Evolutionary conservation across 2,797 vertebrate genomes (phyloP).

Genomic region (Phataginus tetradactyla): DNA sequence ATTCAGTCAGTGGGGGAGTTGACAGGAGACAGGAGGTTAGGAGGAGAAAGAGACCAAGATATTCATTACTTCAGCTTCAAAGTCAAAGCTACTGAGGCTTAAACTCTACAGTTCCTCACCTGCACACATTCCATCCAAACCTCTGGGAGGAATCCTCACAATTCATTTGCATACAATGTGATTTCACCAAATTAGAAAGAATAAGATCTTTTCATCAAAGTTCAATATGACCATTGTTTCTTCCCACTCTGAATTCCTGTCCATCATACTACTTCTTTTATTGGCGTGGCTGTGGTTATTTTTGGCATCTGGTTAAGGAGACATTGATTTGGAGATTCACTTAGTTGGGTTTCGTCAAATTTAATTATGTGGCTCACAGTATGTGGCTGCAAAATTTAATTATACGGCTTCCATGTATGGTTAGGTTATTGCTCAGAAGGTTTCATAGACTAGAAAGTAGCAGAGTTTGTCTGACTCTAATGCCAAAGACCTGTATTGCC

Average conservation of each 20-base stretch:
- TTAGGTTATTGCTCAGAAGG: background rate
- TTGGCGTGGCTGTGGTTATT: background rate
- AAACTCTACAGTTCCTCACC: background rate
- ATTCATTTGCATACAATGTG: background rate
- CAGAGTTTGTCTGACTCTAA: background rate
- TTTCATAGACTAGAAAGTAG: background rate
- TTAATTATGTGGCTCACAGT: background rate
- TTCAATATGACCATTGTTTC: background rate
- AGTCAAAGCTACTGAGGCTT: background rate
- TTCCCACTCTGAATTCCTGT: background rate
- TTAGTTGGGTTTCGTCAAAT: background rate
- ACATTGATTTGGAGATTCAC: background rate
- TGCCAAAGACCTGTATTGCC: background rate
- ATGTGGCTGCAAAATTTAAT: background rate
- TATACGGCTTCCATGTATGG: background rate
- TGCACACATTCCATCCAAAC: background rate
- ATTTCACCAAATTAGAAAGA: background rate
- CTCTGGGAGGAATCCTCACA: background rate
- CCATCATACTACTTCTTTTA: background rate
- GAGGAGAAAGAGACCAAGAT: background rate
- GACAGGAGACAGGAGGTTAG: background rate
- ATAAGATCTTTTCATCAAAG: background rate
- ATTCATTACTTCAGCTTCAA: background rate
- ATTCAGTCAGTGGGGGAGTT: background rate
- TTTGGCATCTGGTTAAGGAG: background rate